Percentiles rank a stretch among this genome's conserved stretches.
phyloP scores from a whole-genome alignment of 2,113 vertebrate genomes.

The Mobula hypostoma region DNA sequence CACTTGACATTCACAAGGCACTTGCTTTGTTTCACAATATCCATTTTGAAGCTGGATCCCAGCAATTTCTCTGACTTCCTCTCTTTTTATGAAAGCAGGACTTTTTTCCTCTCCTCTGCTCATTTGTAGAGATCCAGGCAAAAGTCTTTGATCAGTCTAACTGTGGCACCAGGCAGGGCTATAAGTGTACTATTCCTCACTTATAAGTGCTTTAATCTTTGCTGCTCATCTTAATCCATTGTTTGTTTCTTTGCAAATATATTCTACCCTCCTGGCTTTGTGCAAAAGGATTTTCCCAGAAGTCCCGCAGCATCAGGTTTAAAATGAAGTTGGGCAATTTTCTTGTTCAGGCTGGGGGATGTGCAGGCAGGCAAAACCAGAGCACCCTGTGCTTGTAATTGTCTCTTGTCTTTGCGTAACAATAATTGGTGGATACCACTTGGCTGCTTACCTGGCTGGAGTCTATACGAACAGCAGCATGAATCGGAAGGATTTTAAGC shows the following conservation, averaged over 20 bases:
- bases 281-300: too few relatives aligned
- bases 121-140: not conserved
- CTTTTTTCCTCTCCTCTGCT: not conserved
- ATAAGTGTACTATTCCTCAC: too few relatives aligned
- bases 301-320: not conserved
- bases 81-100: not conserved
- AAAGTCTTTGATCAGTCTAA: not conserved
- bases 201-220: too few relatives aligned
- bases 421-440: not conserved
- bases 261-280: too few relatives aligned
- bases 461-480: not conserved
- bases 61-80: too few relatives aligned
- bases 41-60: not conserved
- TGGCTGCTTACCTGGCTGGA: not conserved
- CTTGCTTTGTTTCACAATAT: not conserved
- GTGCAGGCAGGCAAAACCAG: not conserved
- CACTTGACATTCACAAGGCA: not conserved
- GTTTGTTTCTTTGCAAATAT: too few relatives aligned
- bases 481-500: not conserved
- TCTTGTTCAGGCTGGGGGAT: not conserved
- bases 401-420: not conserved
- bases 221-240: too few relatives aligned
- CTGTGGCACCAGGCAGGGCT: not conserved
- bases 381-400: not conserved
- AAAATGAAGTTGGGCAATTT: not conserved